Evolutionary conservation across 2,113 vertebrate genomes (phyloP), one percentile per base, ranked within the genome.

Genomic region (Odontophorus gujanensis): DNA sequence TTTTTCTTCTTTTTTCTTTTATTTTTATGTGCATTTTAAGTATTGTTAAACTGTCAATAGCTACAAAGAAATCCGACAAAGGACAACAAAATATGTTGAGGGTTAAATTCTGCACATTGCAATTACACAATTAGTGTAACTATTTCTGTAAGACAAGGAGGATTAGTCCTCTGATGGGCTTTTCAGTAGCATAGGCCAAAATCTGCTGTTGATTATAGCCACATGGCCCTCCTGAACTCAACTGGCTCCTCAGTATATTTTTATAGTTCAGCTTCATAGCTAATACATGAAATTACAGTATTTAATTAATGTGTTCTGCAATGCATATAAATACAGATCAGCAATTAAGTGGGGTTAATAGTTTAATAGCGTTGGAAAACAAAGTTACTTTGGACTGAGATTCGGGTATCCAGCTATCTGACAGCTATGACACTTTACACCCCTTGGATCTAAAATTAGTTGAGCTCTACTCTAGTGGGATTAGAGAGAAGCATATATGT

Each of bases 371-470:
- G 47, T 32, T 89, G 34, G 81, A 73, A 83, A 91, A 24, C 77
- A 36, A 62, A 30, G 58, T 81, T 72, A 68, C 63, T 91, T 89
- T 93, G 77, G 45, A 40, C 36, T 61, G 87, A 71, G 62, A n/a
- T 94, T 96, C 82, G 89, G 93, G 84, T 97, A 67, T 93, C 94
- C 84, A 90, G 87, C 85, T 95, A 80, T 91, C 85, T 97, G 96
- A 90, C 95, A 96, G 81, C 91, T 96, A 73, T 81, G 95, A 94
- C 83, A 84, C 89, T 81, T 96, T 69, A 71, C 75, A 95, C 93
- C 93, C 95, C 95, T 97, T 97, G 95, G 59, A 87, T 96, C 97
- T 98, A 98, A 98, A 98, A 98, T 98, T 97, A 98, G 97, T 89
- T 75, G 77, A 77, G 93, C 95, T 93, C 40, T 92, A 91, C 94